Conservation (phyloP, 2,797 vertebrate species). For the Lepilemur septentrionalis region DNA sequence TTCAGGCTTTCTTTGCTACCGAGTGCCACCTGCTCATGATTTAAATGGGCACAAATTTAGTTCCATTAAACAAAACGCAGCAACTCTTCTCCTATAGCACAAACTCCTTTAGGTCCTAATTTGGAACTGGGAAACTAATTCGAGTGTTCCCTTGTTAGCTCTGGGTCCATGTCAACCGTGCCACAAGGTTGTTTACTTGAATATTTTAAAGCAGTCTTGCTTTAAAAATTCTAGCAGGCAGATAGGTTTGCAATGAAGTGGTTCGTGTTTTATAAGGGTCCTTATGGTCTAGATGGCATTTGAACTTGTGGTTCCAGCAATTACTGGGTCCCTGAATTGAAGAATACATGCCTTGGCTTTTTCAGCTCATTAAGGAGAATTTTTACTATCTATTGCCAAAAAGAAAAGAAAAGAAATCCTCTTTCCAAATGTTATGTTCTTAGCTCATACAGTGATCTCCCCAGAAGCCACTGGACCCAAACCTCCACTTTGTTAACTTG, state of each 20-base stretch:
- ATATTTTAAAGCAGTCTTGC: slow-evolving; percentile 39
- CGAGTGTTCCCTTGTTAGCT: slow-evolving; percentile 32
- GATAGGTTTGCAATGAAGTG: neutral
- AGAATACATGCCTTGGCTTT: neutral
- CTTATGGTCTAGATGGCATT: neutral
- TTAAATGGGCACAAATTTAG: slow-evolving; percentile 78
- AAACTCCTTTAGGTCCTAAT: slow-evolving; percentile 47
- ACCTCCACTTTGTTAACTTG: neutral
- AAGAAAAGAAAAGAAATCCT: neutral
- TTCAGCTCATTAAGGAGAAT: neutral
- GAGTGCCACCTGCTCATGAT: slow-evolving; percentile 75
- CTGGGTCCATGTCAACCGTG: neutral
- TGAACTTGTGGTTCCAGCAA: neutral
- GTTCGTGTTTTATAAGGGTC: slow-evolving; percentile 11
- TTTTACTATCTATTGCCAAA: neutral
- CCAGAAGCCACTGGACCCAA: neutral
- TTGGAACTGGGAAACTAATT: slow-evolving; percentile 52
- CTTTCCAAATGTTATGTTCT: neutral
- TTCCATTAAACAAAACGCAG: slow-evolving; percentile 72
- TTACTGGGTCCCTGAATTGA: slow-evolving; percentile 5
- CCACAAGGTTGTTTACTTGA: slow-evolving; percentile 34
- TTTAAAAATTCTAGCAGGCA: slow-evolving; percentile 14
- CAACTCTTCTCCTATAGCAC: neutral
- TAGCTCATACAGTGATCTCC: neutral
- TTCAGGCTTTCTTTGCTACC: slow-evolving; percentile 77